These are phyloP conservation scores for Dryococelus australis DNA, from an alignment of 2,888 invertebrate species.

Conservation along the genomic window DNA sequence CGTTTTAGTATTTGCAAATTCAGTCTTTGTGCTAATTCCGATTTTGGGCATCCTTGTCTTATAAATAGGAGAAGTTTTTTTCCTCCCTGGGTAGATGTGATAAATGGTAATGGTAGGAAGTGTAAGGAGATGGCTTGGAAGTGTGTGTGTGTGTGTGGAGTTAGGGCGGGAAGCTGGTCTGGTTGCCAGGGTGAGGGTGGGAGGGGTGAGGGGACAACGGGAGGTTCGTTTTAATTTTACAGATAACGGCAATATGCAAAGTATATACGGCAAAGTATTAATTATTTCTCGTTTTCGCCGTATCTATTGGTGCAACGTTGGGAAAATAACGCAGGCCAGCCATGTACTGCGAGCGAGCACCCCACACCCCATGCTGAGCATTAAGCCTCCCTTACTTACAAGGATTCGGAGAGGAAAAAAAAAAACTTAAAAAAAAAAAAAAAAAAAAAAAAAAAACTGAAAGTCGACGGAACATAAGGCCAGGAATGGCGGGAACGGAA, in stretches of 20 bases:
- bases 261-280: conserved; percentile 41
- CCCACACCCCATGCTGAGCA: neutral
- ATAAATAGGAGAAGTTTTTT: conserved; percentile 32
- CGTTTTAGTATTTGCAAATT: neutral
- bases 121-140: conserved; percentile 38
- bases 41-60: conserved; percentile 28
- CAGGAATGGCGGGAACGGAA: conserved; percentile 12
- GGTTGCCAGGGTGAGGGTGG: conserved; percentile 28
- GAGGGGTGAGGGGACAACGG: conserved; percentile 34
- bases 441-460: neutral
- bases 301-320: conserved; percentile 29
- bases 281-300: conserved; percentile 32
- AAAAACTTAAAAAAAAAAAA: neutral
- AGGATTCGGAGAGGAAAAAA: neutral
- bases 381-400: conserved; percentile 28
- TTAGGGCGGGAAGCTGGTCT: neutral
- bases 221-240: conserved; percentile 45
- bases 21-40: conserved; percentile 5
- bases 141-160: conserved; percentile 18
- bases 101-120: conserved; percentile 45
- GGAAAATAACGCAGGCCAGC: neutral
- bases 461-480: conserved; percentile 29
- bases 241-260: conserved; percentile 43
- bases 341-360: neutral
- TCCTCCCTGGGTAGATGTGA: conserved; percentile 36